A percentile compares a stretch with the other conserved stretches of the same genome.
Conservation (phyloP, 53 echinoderm and acorn worm genomes). For the Pentamera pediparva region DNA sequence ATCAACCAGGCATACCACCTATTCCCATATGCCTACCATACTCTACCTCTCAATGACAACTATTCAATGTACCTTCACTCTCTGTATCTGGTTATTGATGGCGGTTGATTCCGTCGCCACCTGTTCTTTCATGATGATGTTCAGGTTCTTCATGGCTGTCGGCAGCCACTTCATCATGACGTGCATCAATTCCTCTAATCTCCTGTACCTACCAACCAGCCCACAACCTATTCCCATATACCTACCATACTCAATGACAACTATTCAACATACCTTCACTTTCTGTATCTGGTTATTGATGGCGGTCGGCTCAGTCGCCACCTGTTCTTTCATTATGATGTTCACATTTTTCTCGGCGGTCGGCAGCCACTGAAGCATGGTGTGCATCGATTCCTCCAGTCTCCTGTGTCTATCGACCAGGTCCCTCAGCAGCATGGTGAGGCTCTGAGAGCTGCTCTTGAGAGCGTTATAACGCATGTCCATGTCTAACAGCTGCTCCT, state of each 20-base stretch:
- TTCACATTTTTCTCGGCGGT: constrained; percentile 57
- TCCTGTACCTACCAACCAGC: constrained; percentile 79
- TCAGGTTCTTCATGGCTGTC: constrained; percentile 53
- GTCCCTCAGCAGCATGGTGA: constrained; percentile 52
- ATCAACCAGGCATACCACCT: constrained; percentile 52
- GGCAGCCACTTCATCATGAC: constrained; percentile 71
- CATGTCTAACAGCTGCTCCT: constrained; percentile 52
- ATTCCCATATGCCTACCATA: neutral
- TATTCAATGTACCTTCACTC: constrained; percentile 89
- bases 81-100: constrained; percentile 78
- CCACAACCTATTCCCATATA: too few species aligned
- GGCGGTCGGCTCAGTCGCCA: constrained; percentile 62
- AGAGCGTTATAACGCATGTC: constrained; percentile 61
- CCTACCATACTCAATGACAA: too few species aligned
- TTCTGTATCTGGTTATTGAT: constrained; percentile 80
- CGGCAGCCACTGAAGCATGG: constrained; percentile 69
- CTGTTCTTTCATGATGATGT: constrained; percentile 52
- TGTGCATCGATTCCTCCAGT: constrained; percentile 56
- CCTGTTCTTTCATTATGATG: constrained; percentile 54
- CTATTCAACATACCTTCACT: constrained; percentile 59
- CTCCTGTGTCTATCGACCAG: constrained; percentile 81
- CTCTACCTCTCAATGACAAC: neutral
- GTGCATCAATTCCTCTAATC: constrained; percentile 56
- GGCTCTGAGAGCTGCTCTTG: constrained; percentile 53
- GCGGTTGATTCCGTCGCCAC: constrained; percentile 64